Base-by-base conservation (phyloP, 1,140 invertebrate species). In the Philopotamus ludificatus region DNA sequence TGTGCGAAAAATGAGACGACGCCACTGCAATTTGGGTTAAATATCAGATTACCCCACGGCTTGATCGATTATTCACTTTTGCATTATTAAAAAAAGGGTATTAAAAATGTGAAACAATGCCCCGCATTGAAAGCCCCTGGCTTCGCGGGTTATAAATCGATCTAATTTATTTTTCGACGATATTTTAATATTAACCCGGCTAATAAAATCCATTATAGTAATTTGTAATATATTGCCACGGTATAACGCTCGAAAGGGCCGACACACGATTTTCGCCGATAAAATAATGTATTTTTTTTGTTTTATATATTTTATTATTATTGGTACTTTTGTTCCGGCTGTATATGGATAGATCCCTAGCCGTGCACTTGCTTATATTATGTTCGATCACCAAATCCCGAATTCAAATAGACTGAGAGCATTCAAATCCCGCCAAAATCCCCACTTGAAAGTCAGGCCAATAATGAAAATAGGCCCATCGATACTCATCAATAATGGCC, bases 401-500 rank as follows among this genome's bases (percentile, higher is more conserved):
- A 34, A 4, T 34, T 34, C 28, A 34, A 34, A 34, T 34, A 34
- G 4, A 34, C 12, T 22, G 41, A 4, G 25, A 57, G 53, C 53
- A 41, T 57, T 57, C 41, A 57, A 57, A 57, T 57, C 53, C 53
- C n/a, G 3, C 3, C 22, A n/a, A 18, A 8, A 34, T 34, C 53
- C 39, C 39, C 60, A 55, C 12, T 16, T 39, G 8, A 45, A 34
- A 54, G 44, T 66, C 10, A 16, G 44, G 22, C 25, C 60, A 63
- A 66, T 66, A 70, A 70, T 60, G 60, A 66, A 60, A 70, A 70
- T 70, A 47, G 68, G 34, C 50, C 64, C 64, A 66, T 70, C 68
- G 60, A 70, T 66, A 63, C 68, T 50, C 68, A 70, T 70, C 68
- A 65, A 70, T 70, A 66, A 66, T 55, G 51, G 34, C 51, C 58